Conservation (phyloP, 2,888 invertebrate genomes). For the Chrysopilus asiliformis region DNA sequence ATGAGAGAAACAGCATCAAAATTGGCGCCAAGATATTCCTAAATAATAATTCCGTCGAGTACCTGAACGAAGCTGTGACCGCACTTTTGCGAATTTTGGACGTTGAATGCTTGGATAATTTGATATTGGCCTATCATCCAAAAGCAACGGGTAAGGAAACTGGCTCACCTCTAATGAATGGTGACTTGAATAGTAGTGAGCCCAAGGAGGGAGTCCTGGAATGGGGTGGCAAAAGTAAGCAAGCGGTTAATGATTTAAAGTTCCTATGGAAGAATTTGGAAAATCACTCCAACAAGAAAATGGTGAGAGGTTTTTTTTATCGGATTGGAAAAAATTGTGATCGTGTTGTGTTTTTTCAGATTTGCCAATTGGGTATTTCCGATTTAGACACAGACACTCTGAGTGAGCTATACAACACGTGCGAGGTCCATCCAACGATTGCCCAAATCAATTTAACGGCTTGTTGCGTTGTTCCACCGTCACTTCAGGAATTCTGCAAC, state of each 20-base stretch:
- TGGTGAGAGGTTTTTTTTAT: too few species aligned
- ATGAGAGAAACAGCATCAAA: slow-evolving; percentile 62
- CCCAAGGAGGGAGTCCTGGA: slow-evolving; percentile 26
- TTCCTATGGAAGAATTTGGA: slow-evolving; percentile 67
- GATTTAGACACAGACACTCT: slow-evolving; percentile 78
- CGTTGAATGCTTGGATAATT: slow-evolving; percentile 63
- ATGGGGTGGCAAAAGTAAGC: slow-evolving; percentile 38
- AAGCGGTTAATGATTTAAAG: slow-evolving; percentile 49
- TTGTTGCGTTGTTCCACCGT: slow-evolving; percentile 89
- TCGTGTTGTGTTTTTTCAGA: slow-evolving; percentile 21
- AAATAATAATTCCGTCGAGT: slow-evolving; percentile 50
- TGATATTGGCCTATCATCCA: slow-evolving; percentile 66
- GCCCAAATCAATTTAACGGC: slow-evolving; percentile 87
- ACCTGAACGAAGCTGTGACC: slow-evolving; percentile 57
- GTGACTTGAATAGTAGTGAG: slow-evolving; percentile 12
- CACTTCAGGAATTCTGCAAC: slow-evolving; percentile 78
- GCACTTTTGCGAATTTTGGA: slow-evolving; percentile 57
- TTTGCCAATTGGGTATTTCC: slow-evolving; percentile 67
- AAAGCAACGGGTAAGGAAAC: slow-evolving; percentile 11
- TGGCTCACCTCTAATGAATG: background rate
- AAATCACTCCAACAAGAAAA: slow-evolving; percentile 48
- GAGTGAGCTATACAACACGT: slow-evolving; percentile 59
- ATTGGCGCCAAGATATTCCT: slow-evolving; percentile 80
- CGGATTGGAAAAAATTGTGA: too few species aligned
- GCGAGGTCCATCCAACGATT: slow-evolving; percentile 68